Base-by-base conservation (phyloP, 2,888 invertebrate species). In the Acleris holmiana region DNA sequence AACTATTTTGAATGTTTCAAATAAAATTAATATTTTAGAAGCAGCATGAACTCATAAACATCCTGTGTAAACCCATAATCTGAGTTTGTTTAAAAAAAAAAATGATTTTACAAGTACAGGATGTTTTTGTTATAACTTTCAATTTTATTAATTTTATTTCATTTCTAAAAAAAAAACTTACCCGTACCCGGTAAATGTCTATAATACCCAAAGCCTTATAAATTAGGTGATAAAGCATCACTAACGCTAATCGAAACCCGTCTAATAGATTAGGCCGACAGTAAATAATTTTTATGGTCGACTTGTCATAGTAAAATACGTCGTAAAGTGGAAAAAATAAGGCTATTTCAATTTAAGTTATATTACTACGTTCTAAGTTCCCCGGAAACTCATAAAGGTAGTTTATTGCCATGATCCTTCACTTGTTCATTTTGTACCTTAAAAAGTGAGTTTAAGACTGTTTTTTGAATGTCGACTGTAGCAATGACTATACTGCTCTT, bases 321-420 rank as follows among this genome's bases (percentile, higher is more conserved):
- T 65, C 67, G 65, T 67, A 65, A 65, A 65, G 51, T 56, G 40
- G 58, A 55, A 61, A 61, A 67, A 65, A 69, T 71, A 72, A 75
- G 75, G 67, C 74, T 76, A 76, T 84, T 84, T 83, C 84, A 86
- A 87, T 88, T 84, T 83, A 83, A 81, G 74, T 78, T 74, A 70
- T 78, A 86, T 85, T 87, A 85, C 75, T 73, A 73, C 75, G 72
- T 71, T 74, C 72, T 72, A 73, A 76, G 74, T 73, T 73, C 70
- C 64, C 68, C 62, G 71, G 69, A 63, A 49, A 29, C 67, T 76
- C 76, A 74, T 78, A 78, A 83, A 77, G 72, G 67, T 75, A 64
- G 70, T 76, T 76, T 73, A 74, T 72, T 51, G 66, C 68, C 49
- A 40, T 57, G 53, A 49, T 44, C 23, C 8, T 44, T 25, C 15